Evolutionary conservation across 92 coral and sea anemone species (phyloP).

Genomic region (Zoanthus gigantus): DNA sequence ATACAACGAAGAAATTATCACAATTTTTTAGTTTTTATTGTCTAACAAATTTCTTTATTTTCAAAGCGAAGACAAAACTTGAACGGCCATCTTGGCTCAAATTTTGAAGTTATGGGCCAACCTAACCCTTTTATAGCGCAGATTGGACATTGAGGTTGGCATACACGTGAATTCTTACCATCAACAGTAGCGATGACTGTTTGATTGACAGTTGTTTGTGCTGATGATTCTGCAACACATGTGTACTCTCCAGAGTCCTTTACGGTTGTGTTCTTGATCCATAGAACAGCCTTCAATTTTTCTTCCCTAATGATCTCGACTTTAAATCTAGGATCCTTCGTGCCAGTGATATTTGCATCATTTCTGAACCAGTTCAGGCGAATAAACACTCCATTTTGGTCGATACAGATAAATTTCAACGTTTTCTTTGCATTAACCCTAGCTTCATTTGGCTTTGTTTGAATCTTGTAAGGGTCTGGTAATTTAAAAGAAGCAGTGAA

Average conservation of each 20-base stretch:
- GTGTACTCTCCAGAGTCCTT: constrained; percentile 22
- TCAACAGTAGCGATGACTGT: constrained; percentile 1
- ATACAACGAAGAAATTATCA: no score
- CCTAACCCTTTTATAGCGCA: no score
- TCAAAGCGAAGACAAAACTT: no score
- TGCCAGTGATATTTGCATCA: background rate
- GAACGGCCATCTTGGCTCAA: no score
- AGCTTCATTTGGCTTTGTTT: background rate
- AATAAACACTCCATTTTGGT: background rate
- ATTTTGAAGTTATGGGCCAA: no score
- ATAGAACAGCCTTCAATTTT: background rate
- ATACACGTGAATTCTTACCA: background rate
- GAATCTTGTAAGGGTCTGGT: constrained; percentile 11
- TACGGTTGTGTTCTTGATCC: background rate
- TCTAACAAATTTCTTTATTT: no score
- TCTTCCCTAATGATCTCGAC: background rate
- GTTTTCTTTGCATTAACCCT: constrained; percentile 6
- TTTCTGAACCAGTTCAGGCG: constrained; percentile 12
- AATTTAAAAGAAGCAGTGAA: background rate
- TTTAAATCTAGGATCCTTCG: background rate
- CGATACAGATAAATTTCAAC: background rate
- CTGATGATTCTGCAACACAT: constrained; percentile 3
- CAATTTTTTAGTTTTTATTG: no score
- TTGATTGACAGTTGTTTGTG: background rate
- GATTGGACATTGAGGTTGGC: background rate